These are phyloP conservation scores for Monomorium pharaonis DNA, from an alignment of 1,140 invertebrate genomes.

Conservation along the genomic window DNA sequence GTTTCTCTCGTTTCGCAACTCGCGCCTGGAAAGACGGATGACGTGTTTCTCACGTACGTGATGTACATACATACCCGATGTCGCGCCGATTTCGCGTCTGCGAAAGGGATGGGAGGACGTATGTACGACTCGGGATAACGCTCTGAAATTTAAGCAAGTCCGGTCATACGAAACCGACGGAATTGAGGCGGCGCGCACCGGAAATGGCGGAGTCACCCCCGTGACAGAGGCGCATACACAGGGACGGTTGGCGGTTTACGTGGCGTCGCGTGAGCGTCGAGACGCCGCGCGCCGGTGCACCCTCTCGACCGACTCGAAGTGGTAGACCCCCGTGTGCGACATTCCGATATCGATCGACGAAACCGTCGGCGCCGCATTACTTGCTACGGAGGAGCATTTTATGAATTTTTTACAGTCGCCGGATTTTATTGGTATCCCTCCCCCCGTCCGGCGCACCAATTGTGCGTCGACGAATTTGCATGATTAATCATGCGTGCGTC, in stretches of 20 bases:
- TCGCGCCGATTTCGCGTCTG: constrained; percentile 6
- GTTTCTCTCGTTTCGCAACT: constrained; percentile 48
- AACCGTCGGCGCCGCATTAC: constrained; percentile 54
- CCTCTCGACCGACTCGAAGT: neutral
- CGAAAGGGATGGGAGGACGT: constrained; percentile 21
- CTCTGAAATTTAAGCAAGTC: constrained; percentile 66
- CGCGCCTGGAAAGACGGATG: constrained; percentile 55
- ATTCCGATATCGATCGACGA: constrained; percentile 62
- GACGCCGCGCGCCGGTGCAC: neutral
- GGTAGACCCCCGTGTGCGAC: constrained; percentile 22
- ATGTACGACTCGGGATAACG: neutral
- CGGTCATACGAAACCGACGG: constrained; percentile 56
- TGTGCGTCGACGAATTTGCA: constrained; percentile 62
- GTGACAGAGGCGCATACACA: constrained; percentile 67
- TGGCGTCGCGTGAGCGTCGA: constrained; percentile 63
- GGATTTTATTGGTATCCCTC: constrained; percentile 60
- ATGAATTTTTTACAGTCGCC: constrained; percentile 67
- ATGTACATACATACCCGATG: constrained; percentile 22
- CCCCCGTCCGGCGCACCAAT: constrained; percentile 31
- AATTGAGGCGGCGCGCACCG: constrained; percentile 71
- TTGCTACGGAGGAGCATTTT: constrained; percentile 67
- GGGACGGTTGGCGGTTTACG: constrained; percentile 4
- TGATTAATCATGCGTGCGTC: constrained; percentile 71
- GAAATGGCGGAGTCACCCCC: constrained; percentile 68
- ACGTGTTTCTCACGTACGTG: neutral